Percentiles rank a stretch among this genome's conserved stretches.
Evolutionary conservation across 64 coral and sea anemone species (phyloP).

Genomic region (Actinia equina): DNA sequence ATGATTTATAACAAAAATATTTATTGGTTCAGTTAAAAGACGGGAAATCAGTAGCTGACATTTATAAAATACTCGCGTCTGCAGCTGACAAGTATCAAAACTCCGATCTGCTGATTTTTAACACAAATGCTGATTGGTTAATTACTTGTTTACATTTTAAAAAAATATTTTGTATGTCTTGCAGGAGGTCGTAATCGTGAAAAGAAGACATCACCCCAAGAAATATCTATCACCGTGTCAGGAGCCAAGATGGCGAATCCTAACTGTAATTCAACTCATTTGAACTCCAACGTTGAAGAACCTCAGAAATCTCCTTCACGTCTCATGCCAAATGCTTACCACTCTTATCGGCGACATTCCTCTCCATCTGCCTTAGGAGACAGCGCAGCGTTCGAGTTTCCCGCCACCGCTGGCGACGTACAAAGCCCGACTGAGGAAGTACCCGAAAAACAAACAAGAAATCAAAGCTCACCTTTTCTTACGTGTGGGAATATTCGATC

Average conservation of each 20-base stretch:
- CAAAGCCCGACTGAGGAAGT: constrained; percentile 31
- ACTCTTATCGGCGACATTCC: constrained; percentile 83
- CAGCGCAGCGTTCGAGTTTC: constrained; percentile 77
- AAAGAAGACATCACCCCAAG: constrained; percentile 41
- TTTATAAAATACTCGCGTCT: too few relatives aligned
- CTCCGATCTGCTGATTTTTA: too few relatives aligned
- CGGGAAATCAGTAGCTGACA: too few relatives aligned
- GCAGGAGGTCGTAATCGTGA: neutral
- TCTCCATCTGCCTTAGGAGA: constrained; percentile 92
- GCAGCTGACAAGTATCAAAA: too few relatives aligned
- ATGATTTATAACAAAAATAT: too few relatives aligned
- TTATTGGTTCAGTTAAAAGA: too few relatives aligned
- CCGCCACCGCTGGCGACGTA: constrained; percentile 41
- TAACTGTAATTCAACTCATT: constrained; percentile 16
- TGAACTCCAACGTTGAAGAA: neutral
- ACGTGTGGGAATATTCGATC: constrained; percentile 58
- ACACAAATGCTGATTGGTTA: too few relatives aligned
- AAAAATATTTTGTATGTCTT: neutral
- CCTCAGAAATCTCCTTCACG: constrained; percentile 38
- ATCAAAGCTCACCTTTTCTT: constrained; percentile 73
- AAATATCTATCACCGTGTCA: constrained; percentile 85
- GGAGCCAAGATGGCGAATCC: constrained; percentile 77
- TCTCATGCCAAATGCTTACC: constrained; percentile 67
- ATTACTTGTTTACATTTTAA: too few relatives aligned
- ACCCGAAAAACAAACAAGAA: constrained; percentile 27